Evolutionary conservation across 64 coral and sea anemone species (phyloP).

Genomic region (Cladopsammia gracilis): DNA sequence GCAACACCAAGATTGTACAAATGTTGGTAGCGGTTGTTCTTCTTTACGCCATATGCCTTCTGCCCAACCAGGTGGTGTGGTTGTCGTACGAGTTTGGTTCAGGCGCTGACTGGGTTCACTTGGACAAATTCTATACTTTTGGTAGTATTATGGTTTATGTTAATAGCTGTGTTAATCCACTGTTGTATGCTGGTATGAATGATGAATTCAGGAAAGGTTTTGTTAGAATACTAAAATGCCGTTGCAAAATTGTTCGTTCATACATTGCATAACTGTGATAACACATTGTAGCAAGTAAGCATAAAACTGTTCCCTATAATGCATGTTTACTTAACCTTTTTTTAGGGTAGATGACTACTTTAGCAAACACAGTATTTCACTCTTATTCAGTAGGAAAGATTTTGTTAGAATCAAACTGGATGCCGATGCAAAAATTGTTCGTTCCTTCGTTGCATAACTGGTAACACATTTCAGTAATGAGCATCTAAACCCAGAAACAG

Average conservation of each 20-base stretch:
- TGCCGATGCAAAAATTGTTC: too few relatives aligned
- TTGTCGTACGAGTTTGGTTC: conserved; percentile 93
- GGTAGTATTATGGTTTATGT: conserved; percentile 89
- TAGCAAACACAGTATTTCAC: too few relatives aligned
- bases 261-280: not conserved
- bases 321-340: too few relatives aligned
- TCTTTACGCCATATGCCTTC: conserved; percentile 77
- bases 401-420: too few relatives aligned
- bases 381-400: too few relatives aligned
- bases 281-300: too few relatives aligned
- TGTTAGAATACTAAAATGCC: conserved; percentile 65
- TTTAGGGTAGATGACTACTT: too few relatives aligned
- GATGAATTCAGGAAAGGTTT: conserved; percentile 93
- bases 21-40: conserved; percentile 89
- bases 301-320: too few relatives aligned
- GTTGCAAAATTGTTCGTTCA: not conserved
- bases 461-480: too few relatives aligned
- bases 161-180: conserved; percentile 82
- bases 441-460: too few relatives aligned
- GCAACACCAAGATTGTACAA: conserved; percentile 85
- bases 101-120: conserved; percentile 35
- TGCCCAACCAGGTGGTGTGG: conserved; percentile 94
- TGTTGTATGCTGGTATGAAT: conserved; percentile 94
- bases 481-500: too few relatives aligned
- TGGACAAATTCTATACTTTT: conserved; percentile 62